phyloP scores from a whole-genome alignment of 2,888 invertebrate species.

The Cheilosia grossa region DNA sequence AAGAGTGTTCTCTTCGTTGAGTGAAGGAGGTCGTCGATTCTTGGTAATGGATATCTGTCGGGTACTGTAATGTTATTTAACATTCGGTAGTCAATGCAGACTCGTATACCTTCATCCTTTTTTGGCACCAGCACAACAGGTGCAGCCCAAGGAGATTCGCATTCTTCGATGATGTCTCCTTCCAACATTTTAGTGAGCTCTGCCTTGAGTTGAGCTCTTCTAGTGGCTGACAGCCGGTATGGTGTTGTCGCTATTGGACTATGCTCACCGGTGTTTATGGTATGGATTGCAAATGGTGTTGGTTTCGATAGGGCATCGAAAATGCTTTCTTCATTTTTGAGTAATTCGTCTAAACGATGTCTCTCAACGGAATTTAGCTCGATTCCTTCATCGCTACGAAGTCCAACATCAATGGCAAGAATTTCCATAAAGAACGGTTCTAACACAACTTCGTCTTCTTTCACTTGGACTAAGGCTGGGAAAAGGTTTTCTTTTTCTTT shows the following conservation, averaged over 20 bases:
- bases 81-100: slow-evolving; percentile 78
- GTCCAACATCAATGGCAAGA: too few relatives aligned
- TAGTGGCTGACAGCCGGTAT: slow-evolving; percentile 78
- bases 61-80: slow-evolving; percentile 76
- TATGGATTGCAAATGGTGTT: slow-evolving; percentile 63
- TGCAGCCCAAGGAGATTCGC: slow-evolving; percentile 53
- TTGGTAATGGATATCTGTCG: slow-evolving; percentile 79
- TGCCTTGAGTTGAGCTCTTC: slow-evolving; percentile 52
- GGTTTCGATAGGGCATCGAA: background rate
- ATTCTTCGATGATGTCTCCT: slow-evolving; percentile 68
- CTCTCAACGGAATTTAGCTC: background rate
- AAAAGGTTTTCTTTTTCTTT: background rate
- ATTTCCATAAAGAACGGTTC: background rate
- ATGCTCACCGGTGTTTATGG: slow-evolving; percentile 78
- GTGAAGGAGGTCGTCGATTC: slow-evolving; percentile 79
- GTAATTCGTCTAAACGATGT: background rate
- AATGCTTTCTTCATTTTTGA: background rate
- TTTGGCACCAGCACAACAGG: slow-evolving; percentile 75
- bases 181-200: slow-evolving; percentile 77
- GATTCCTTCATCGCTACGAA: background rate
- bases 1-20: too few relatives aligned
- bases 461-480: too few relatives aligned
- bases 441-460: background rate
- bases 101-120: slow-evolving; percentile 74
- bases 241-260: slow-evolving; percentile 79